These are phyloP conservation scores for Leptodactylus fuscus DNA, from an alignment of 2,113 vertebrate genomes.

Conservation along the genomic window DNA sequence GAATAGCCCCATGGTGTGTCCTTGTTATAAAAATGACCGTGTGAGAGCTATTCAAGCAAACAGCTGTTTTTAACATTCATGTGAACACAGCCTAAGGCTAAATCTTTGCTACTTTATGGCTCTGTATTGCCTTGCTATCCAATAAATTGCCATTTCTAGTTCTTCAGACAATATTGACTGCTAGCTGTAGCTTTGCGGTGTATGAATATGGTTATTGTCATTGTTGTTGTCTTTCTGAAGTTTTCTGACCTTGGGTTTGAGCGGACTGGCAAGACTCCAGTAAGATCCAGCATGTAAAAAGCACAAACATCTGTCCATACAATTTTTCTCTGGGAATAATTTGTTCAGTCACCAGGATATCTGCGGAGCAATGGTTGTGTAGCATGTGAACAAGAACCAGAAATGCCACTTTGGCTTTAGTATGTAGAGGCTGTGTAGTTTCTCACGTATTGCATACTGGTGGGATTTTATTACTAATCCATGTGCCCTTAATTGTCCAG, in stretches of 20 bases:
- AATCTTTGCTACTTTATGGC: too few species aligned
- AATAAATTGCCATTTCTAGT: too few species aligned
- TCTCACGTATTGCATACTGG: neutral
- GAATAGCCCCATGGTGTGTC: too few species aligned
- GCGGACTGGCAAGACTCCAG: neutral
- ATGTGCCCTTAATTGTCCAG: slow-evolving; percentile 46
- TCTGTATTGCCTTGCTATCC: too few species aligned
- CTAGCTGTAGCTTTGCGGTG: too few species aligned
- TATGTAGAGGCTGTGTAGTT: neutral
- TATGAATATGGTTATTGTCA: too few species aligned
- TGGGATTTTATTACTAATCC: slow-evolving; percentile 27
- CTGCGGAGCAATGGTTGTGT: slow-evolving; percentile 46
- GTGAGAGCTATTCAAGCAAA: too few species aligned
- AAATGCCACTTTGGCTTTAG: neutral
- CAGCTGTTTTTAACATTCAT: too few species aligned
- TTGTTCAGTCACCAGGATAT: slow-evolving; percentile 43
- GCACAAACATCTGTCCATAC: slow-evolving; percentile 47
- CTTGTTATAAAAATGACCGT: too few species aligned
- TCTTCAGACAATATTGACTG: too few species aligned
- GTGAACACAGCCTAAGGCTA: too few species aligned
- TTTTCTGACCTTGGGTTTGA: neutral
- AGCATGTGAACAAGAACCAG: slow-evolving; percentile 39
- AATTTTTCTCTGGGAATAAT: slow-evolving; percentile 44
- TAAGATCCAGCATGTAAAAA: slow-evolving; percentile 18
- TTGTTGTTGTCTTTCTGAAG: neutral